These are phyloP conservation scores for Tetragonisca angustula DNA, from an alignment of 2,888 invertebrate genomes.

Conservation along the genomic window DNA sequence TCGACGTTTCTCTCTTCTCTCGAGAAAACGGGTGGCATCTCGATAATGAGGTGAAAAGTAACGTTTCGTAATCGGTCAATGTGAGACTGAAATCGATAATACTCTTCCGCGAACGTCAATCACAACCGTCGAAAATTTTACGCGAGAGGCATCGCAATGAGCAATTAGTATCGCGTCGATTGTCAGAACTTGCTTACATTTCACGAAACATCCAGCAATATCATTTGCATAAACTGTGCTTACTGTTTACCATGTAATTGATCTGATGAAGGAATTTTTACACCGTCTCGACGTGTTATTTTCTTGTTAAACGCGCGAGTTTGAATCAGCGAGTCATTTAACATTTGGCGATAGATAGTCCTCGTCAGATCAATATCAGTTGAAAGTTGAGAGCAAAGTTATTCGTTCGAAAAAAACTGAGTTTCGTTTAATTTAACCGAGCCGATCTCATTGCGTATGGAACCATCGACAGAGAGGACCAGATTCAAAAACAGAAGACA, in stretches of 20 bases:
- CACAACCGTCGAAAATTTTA: not conserved
- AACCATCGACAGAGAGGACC: not conserved
- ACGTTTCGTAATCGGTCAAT: not conserved
- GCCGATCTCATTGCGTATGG: not conserved
- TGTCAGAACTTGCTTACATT: not conserved
- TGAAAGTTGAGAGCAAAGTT: not conserved
- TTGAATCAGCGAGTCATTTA: not conserved
- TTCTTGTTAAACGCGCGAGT: too few species aligned
- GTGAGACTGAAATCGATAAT: not conserved
- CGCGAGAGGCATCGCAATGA: conserved; percentile 14
- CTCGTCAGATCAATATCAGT: not conserved
- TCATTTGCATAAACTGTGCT: not conserved
- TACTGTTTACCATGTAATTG: too few species aligned
- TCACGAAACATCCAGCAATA: not conserved
- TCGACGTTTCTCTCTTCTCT: not conserved
- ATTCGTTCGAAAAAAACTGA: not conserved
- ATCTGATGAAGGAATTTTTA: too few species aligned
- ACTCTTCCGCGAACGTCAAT: not conserved
- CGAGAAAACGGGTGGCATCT: not conserved
- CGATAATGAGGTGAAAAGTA: not conserved
- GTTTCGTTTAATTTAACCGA: not conserved
- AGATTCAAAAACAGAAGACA: not conserved
- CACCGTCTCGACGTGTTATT: too few species aligned
- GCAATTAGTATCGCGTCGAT: conserved; percentile 10
- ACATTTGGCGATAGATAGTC: not conserved